Percentiles rank a stretch among this genome's conserved stretches.
phyloP scores from a whole-genome alignment of 2,888 invertebrate species.

The Lithophane ornitopus region DNA sequence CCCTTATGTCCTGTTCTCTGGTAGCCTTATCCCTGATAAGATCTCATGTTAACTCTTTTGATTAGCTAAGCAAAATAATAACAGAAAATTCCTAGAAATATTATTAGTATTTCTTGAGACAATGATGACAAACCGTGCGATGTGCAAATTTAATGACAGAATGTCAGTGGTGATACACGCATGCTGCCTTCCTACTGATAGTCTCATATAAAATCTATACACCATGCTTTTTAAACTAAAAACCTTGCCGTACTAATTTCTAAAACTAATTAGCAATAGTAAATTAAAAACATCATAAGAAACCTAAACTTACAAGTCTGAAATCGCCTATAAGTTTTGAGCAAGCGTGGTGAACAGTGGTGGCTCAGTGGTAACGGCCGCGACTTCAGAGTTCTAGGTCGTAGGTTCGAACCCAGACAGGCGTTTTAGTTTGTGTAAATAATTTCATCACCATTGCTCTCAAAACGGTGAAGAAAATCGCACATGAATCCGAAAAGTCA shows the following conservation, averaged over 20 bases:
- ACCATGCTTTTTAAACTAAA: slow-evolving; percentile 13
- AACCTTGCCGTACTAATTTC: not conserved
- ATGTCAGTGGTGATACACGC: slow-evolving; percentile 79
- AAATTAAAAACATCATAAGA: not conserved
- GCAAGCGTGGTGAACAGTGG: not conserved
- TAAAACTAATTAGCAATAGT: not conserved
- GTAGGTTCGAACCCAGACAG: no score
- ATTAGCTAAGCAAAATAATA: not conserved
- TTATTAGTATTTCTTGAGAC: slow-evolving; percentile 48
- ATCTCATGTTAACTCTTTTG: not conserved
- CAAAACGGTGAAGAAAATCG: no score
- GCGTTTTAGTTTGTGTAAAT: no score
- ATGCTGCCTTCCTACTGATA: slow-evolving; percentile 86
- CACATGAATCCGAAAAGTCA: no score
- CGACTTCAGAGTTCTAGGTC: no score
- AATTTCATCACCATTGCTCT: no score
- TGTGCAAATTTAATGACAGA: slow-evolving; percentile 81
- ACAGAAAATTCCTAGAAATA: not conserved
- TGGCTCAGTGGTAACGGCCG: no score
- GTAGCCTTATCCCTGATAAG: not conserved
- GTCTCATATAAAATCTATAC: slow-evolving; percentile 49
- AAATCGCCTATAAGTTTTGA: not conserved
- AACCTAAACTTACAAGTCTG: not conserved
- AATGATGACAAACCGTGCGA: slow-evolving; percentile 82
- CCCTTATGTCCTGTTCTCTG: no score